phyloP scores from a whole-genome alignment of 2,888 invertebrate genomes.

The Chrysodeixis includens region DNA sequence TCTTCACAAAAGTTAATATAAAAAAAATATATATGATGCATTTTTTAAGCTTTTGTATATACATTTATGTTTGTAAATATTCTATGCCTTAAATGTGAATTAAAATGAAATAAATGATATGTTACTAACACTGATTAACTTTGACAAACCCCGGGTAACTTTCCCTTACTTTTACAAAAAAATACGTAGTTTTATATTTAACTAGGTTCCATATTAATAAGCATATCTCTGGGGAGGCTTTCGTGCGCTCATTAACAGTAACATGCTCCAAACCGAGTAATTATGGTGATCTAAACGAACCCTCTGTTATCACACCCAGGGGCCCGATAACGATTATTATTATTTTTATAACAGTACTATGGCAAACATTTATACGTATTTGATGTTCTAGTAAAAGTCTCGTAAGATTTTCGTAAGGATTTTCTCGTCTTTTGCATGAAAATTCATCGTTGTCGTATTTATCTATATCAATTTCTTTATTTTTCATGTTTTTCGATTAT shows the following conservation, averaged over 20 bases:
- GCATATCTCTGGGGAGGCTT: not conserved
- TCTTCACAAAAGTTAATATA: too few species aligned
- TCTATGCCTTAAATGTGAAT: too few species aligned
- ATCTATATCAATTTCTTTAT: too few species aligned
- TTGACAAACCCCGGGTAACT: too few species aligned
- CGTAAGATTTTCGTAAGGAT: not conserved
- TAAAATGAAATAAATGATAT: too few species aligned
- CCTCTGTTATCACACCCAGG: not conserved
- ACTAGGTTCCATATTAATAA: not conserved
- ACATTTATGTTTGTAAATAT: too few species aligned
- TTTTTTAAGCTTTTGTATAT: too few species aligned
- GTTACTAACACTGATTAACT: too few species aligned
- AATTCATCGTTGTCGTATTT: not conserved
- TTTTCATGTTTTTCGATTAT: too few species aligned
- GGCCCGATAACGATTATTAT: not conserved
- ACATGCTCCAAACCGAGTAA: not conserved
- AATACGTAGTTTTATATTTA: not conserved
- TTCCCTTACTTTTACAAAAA: too few species aligned
- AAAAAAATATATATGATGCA: too few species aligned
- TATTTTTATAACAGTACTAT: not conserved
- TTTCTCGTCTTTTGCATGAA: not conserved
- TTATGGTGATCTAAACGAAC: not conserved
- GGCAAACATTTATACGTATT: not conserved
- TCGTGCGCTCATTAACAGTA: conserved; percentile 1
- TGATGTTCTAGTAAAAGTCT: not conserved